Conservation (phyloP, 1,140 invertebrate species). For the Trissolcus basalis region DNA sequence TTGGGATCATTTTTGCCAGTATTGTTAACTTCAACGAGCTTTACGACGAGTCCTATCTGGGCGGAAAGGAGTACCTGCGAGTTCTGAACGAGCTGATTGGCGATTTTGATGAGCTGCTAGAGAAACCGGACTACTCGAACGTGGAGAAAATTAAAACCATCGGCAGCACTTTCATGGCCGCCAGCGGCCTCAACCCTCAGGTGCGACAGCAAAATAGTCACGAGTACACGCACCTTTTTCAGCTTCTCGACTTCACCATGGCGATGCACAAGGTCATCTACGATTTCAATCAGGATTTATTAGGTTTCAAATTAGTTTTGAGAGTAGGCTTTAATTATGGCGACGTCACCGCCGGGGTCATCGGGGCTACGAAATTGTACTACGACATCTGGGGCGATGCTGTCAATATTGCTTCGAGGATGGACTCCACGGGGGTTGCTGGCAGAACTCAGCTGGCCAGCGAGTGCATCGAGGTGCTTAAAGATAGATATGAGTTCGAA, state of each 20-base stretch:
- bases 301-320: slow-evolving; percentile 94
- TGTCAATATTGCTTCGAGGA: slow-evolving; percentile 96
- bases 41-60: slow-evolving; percentile 96
- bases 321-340: slow-evolving; percentile 90
- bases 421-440: slow-evolving; percentile 94
- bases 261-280: slow-evolving; percentile 91
- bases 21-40: slow-evolving; percentile 97
- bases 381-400: slow-evolving; percentile 99
- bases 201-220: slow-evolving; percentile 78
- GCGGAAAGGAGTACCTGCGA: slow-evolving; percentile 93
- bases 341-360: slow-evolving; percentile 96
- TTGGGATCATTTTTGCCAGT: slow-evolving; percentile 95
- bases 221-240: slow-evolving; percentile 87
- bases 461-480: slow-evolving; percentile 82
- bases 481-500: slow-evolving; percentile 85
- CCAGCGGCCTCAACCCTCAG: slow-evolving; percentile 91
- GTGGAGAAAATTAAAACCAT: slow-evolving; percentile 99
- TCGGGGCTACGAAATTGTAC: slow-evolving; percentile 95
- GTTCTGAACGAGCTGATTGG: slow-evolving; percentile 96
- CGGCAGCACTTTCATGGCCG: slow-evolving; percentile 98
- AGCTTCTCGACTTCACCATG: slow-evolving; percentile 91
- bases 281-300: slow-evolving; percentile 90
- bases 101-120: slow-evolving; percentile 95
- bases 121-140: slow-evolving; percentile 87
- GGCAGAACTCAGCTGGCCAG: slow-evolving; percentile 91